Base-by-base conservation (phyloP, 1,140 invertebrate genomes). In the Thrips palmi region DNA sequence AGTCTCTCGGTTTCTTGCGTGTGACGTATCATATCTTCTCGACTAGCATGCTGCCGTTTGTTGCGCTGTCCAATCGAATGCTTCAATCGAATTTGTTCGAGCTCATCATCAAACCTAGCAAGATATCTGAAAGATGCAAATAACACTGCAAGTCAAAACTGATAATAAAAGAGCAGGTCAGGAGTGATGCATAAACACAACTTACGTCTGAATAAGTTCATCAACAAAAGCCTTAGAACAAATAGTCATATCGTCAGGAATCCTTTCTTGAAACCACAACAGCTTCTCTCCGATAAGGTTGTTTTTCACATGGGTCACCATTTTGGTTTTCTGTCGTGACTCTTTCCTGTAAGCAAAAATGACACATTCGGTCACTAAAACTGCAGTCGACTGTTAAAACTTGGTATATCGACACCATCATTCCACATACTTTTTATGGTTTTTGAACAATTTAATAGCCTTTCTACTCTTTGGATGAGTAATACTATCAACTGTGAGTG, bases 51-150 rank as follows among this genome's bases (percentile, higher is more conserved):
- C 19, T 49, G 49, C 15, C 43, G 32, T 20, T 41, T 41, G 21
- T 46, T 46, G 7, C 49, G 33, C 7, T 42, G 33, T 7, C 49
- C 48, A 25, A 52, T 37, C 17, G 39, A 29, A 24, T 47, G 44
- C 21, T 46, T 47, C 10, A 50, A 28, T 14, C 27, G 18, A 25
- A 52, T 50, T 41, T 50, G 50, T 37, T 52, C 44, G 14, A 49
- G 28, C 45, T 52, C 50, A n/a, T 50, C 45, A 31, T 49, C 45
- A 44, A 52, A 52, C 11, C 50, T 31, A 4, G 21, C 27, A 10
- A 52, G 23, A 35, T 52, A 52, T 30, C 45, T 50, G n/a, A n/a
- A n/a, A n/a, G n/a, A n/a, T n/a, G n/a, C n/a, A n/a, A n/a, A n/a
- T n/a, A n/a, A n/a, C n/a, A n/a, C n/a, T n/a, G n/a, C n/a, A n/a